phyloP scores from a whole-genome alignment of 92 coral and sea anemone species.

The Epizoanthus ramosus region DNA sequence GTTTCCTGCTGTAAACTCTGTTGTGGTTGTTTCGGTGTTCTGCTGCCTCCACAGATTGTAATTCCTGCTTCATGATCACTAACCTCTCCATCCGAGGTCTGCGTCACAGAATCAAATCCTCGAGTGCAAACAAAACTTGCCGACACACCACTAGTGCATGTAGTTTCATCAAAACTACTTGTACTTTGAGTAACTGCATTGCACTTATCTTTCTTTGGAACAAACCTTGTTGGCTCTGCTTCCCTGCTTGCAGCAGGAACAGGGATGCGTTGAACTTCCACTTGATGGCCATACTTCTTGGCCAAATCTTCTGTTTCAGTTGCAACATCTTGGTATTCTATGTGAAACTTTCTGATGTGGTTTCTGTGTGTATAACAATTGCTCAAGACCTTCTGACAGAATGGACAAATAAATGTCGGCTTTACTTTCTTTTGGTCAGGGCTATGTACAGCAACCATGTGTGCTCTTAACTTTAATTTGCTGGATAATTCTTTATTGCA shows the following conservation, averaged over 20 bases:
- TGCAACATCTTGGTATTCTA: slow-evolving; percentile 16
- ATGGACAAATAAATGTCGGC: neutral
- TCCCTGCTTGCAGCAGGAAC: neutral
- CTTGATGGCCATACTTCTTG: slow-evolving; percentile 4
- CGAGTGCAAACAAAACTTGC: neutral
- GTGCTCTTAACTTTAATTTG: neutral
- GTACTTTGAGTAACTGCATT: neutral
- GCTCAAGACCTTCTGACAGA: neutral
- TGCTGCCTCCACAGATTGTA: neutral
- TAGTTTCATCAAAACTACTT: neutral
- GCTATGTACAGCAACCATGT: neutral
- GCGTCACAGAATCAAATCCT: too few species aligned
- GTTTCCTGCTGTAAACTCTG: neutral
- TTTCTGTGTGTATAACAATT: slow-evolving; percentile 4
- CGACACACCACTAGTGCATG: neutral
- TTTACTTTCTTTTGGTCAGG: neutral
- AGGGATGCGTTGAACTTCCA: neutral
- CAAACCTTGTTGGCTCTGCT: neutral
- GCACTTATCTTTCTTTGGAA: neutral
- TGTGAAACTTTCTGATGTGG: slow-evolving; percentile 13
- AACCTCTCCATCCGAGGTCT: too few species aligned
- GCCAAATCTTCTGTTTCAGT: slow-evolving; percentile 12
- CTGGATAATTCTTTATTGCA: slow-evolving; percentile 8
- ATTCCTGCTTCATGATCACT: neutral
- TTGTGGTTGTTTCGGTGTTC: neutral